Evolutionary conservation across 2,888 invertebrate genomes (phyloP).

Genomic region (Yponomeuta plumbellus): DNA sequence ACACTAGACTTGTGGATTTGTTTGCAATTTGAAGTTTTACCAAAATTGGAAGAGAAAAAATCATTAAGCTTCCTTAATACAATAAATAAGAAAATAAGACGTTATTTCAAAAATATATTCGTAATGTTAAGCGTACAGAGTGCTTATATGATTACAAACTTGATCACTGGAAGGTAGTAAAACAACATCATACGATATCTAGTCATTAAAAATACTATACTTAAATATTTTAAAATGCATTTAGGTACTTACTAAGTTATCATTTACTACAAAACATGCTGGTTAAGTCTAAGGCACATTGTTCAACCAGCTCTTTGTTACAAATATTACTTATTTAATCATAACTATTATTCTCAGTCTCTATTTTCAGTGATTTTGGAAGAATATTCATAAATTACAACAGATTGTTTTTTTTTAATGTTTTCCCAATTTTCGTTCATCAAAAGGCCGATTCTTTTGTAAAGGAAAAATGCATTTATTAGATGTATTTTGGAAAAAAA

Average conservation of each 20-base stretch:
- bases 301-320: no score
- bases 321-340: neutral
- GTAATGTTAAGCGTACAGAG: neutral
- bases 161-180: neutral
- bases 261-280: neutral
- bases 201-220: neutral
- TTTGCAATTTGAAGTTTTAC: no score
- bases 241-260: neutral
- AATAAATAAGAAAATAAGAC: neutral
- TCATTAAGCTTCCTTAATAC: no score
- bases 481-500: no score
- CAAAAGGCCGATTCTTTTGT: neutral
- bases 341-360: neutral
- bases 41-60: no score
- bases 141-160: neutral
- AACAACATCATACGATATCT: constrained; percentile 7
- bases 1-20: no score
- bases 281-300: no score
- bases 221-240: neutral
- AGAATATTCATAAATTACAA: neutral
- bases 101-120: neutral
- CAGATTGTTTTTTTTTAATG: no score
- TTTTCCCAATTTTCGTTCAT: neutral
- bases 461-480: no score
- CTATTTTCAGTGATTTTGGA: neutral